Conservation (phyloP, 2,888 invertebrate genomes). For the Athrips mouffetella region DNA sequence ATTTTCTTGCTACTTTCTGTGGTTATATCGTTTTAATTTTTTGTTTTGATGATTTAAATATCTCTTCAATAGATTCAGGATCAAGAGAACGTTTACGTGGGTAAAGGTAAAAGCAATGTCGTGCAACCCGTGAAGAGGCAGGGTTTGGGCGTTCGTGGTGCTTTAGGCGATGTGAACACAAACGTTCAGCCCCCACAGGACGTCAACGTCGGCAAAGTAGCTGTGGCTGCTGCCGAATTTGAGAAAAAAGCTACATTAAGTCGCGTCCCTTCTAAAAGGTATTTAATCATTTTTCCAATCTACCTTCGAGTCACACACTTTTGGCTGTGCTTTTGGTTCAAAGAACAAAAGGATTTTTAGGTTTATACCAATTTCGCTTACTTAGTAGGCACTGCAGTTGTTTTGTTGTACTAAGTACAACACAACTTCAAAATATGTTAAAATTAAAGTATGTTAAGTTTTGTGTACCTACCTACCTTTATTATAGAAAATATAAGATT, state of each 20-base stretch:
- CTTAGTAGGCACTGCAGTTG: no score
- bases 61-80: conserved; percentile 46
- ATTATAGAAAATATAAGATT: no score
- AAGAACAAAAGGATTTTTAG: no score
- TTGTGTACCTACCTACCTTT: no score
- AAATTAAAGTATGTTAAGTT: no score
- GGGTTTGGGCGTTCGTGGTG: conserved; percentile 55
- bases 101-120: conserved; percentile 49
- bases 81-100: conserved; percentile 58
- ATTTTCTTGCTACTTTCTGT: conserved; percentile 10
- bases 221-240: conserved; percentile 50
- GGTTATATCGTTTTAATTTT: conserved; percentile 5
- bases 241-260: conserved; percentile 56
- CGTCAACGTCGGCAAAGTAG: conserved; percentile 49
- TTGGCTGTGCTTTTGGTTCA: no score
- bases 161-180: conserved; percentile 62
- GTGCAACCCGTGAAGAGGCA: conserved; percentile 47
- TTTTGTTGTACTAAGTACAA: no score
- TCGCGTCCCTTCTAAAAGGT: conserved; percentile 48
- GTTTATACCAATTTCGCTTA: no score
- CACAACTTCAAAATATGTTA: no score
- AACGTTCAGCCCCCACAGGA: conserved; percentile 59
- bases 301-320: neutral
- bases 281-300: conserved; percentile 13
- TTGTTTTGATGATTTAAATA: neutral